Evolutionary conservation across 2,888 invertebrate species (phyloP), one percentile per base, ranked within the genome.

Genomic region (Heteromyza rotundicornis): DNA sequence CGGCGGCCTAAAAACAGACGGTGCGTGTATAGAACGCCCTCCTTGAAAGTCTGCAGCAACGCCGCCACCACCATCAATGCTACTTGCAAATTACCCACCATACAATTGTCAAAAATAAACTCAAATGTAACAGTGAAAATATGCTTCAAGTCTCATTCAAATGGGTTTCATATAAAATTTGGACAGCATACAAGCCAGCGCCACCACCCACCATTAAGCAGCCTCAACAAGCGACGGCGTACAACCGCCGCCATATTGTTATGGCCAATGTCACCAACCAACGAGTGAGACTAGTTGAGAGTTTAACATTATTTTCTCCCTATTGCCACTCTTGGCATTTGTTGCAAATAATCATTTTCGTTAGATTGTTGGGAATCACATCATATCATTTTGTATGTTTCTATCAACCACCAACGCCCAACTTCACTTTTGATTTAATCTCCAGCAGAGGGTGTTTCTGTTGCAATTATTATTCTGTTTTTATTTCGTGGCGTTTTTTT

Each of bases 151-250:
- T 22, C 57, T 16, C 2, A 47, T 47, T 40, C n/a, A n/a, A n/a
- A 32, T n/a, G n/a, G 32, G 14, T 40, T n/a, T n/a, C n/a, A n/a
- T n/a, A n/a, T n/a, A n/a, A 72, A 74, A 70, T 71, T 72, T 73
- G 74, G 74, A 74, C 75, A 68, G 70, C 74, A 73, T 50, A 17
- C 35, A 22, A 8, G 22, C 14, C 71, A 70, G 69, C 68, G 74
- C 69, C 68, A 71, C 75, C 69, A 74, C 75, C 74, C 74, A 71
- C 75, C 70, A 74, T 73, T 75, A 74, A 47, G 20, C 47, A 47
- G 19, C 47, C 20, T 19, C 19, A 7, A 19, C 20, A n/a, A 20
- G 47, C 20, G 47, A 17, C 52, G 62, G 36, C 52, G 56, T n/a
- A n/a, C 49, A 20, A 59, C 57, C 58, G 70, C 64, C 63, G 67